Conservation (phyloP, 2,888 invertebrate genomes). For the Cataglyphis livida region DNA sequence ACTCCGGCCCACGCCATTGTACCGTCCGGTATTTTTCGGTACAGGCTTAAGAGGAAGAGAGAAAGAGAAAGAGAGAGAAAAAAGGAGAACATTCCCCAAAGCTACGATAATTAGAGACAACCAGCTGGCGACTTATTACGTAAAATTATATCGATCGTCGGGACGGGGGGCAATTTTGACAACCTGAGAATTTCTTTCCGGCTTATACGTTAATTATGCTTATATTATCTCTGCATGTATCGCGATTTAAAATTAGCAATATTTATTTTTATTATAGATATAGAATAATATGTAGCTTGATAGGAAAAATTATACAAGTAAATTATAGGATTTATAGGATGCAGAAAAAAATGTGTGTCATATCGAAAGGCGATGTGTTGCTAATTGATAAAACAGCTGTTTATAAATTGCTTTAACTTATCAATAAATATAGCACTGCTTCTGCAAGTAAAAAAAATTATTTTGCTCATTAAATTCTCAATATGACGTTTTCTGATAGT, state of each 20-base stretch:
- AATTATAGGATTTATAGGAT: slow-evolving; percentile 22
- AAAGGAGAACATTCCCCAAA: slow-evolving; percentile 42
- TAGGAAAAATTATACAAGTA: slow-evolving; percentile 14
- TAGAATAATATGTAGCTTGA: background rate
- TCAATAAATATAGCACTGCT: background rate
- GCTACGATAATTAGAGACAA: slow-evolving; percentile 44
- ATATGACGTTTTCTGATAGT: background rate
- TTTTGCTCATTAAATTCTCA: background rate
- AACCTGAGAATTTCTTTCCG: background rate
- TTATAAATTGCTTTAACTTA: background rate
- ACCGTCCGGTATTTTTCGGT: slow-evolving; percentile 55
- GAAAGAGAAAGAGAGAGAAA: background rate
- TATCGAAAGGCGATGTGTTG: background rate
- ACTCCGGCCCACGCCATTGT: slow-evolving; percentile 63
- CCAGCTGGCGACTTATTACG: slow-evolving; percentile 41
- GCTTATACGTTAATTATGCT: background rate
- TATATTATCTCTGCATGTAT: background rate
- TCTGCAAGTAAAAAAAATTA: background rate
- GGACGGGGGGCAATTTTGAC: background rate
- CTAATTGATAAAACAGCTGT: background rate
- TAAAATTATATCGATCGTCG: slow-evolving; percentile 46
- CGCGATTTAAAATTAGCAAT: slow-evolving; percentile 14
- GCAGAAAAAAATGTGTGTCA: background rate
- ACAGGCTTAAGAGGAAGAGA: slow-evolving; percentile 19
- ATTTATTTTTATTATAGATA: background rate